A percentile compares a stretch with the other conserved stretches of the same genome.
These are phyloP conservation scores for Syrista parreyssii DNA, from an alignment of 2,888 invertebrate species.

Conservation along the genomic window DNA sequence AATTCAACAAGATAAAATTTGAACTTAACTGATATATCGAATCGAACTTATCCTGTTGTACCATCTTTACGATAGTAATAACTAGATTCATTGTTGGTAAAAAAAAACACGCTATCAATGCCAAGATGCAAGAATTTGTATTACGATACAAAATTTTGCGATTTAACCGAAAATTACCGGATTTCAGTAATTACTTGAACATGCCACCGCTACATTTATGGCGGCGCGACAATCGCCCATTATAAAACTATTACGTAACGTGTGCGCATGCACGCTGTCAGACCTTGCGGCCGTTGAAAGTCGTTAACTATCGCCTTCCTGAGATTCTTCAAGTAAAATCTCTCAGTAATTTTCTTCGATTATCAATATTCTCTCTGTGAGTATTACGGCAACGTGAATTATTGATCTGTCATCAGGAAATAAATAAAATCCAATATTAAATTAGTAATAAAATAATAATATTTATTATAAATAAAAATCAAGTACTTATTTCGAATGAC, in stretches of 20 bases:
- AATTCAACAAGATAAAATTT: background rate
- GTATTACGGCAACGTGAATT: background rate
- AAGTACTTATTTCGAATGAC: background rate
- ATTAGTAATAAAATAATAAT: background rate
- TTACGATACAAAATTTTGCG: background rate
- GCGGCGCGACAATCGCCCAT: slow-evolving; percentile 28
- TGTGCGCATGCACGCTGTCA: slow-evolving; percentile 10
- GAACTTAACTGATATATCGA: background rate
- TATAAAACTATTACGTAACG: slow-evolving; percentile 44
- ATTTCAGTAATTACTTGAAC: slow-evolving; percentile 37
- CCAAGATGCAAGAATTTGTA: background rate
- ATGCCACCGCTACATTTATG: slow-evolving; percentile 24
- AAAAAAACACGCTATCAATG: background rate
- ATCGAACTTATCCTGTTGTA: background rate
- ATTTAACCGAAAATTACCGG: background rate
- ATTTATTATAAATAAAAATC: background rate
- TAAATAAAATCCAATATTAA: background rate
- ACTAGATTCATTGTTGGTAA: background rate
- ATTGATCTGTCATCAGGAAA: background rate
- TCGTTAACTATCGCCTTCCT: slow-evolving; percentile 38
- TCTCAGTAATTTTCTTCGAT: background rate
- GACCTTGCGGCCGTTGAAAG: slow-evolving; percentile 30
- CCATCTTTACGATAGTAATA: background rate
- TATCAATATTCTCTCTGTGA: background rate
- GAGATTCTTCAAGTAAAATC: slow-evolving; percentile 15